A percentile compares a stretch with the other conserved stretches of the same genome.
Evolutionary conservation across 2,113 vertebrate species (phyloP).

Genomic region (Brachyistius frenatus): DNA sequence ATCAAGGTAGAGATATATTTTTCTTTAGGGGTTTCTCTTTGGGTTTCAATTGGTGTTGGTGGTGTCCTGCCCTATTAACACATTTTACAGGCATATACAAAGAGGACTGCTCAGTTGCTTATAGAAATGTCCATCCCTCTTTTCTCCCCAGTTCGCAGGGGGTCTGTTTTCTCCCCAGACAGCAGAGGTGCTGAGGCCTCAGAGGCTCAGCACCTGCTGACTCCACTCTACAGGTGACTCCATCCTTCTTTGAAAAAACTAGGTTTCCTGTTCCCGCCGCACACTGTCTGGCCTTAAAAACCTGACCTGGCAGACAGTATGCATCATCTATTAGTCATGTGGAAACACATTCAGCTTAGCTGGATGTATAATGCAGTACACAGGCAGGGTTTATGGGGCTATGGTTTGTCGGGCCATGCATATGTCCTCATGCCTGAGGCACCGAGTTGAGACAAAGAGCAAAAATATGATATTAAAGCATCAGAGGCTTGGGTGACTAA

Average conservation of each 20-base stretch:
- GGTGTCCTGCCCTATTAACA: conserved; percentile 8
- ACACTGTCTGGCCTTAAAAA: conserved; percentile 62
- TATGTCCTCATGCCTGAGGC: conserved; percentile 69
- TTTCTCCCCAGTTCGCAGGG: conserved; percentile 30
- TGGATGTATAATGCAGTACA: conserved; percentile 73
- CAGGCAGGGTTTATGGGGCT: conserved; percentile 71
- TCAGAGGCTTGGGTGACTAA: conserved; percentile 69
- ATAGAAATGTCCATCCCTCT: conserved; percentile 12
- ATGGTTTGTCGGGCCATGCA: conserved; percentile 63
- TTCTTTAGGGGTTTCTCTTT: conserved; percentile 19
- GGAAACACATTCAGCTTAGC: conserved; percentile 72
- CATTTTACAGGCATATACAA: neutral
- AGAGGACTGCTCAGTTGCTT: neutral
- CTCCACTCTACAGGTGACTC: conserved; percentile 71
- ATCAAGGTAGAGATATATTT: conserved; percentile 57
- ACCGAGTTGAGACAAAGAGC: conserved; percentile 62
- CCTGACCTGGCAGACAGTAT: conserved; percentile 62
- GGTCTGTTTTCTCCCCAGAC: conserved; percentile 32
- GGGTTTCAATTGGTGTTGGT: neutral
- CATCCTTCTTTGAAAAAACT: conserved; percentile 49
- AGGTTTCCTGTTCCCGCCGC: conserved; percentile 54
- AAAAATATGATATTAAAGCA: conserved; percentile 78
- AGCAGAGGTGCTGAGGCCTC: conserved; percentile 56
- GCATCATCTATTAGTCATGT: conserved; percentile 82
- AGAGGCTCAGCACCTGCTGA: conserved; percentile 74